Conservation (phyloP, 2,888 invertebrate genomes). For the Caenorhabditis parvicauda region DNA sequence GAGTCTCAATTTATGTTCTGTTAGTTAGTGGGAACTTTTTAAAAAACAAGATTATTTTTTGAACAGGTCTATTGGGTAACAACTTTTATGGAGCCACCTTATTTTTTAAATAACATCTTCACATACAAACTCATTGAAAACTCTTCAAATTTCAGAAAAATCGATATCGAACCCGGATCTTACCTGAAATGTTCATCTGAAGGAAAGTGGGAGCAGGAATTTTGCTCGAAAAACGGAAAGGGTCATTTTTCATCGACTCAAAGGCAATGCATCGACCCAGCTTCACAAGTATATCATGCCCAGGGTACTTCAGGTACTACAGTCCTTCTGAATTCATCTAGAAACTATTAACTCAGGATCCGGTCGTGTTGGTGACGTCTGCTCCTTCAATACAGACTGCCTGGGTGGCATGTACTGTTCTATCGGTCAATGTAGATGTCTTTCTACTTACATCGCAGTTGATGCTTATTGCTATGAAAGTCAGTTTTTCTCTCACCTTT, state of each 20-base stretch:
- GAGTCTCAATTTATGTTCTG: too few relatives aligned
- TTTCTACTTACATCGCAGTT: constrained; percentile 42
- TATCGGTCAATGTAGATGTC: constrained; percentile 43
- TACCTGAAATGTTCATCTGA: constrained; percentile 24
- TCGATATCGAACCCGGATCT: constrained; percentile 32
- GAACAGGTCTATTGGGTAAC: too few relatives aligned
- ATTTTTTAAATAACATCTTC: neutral
- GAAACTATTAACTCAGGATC: constrained; percentile 23
- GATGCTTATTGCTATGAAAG: constrained; percentile 48
- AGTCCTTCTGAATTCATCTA: neutral
- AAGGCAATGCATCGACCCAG: constrained; percentile 32
- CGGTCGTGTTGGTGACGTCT: constrained; percentile 46
- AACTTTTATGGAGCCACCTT: too few relatives aligned
- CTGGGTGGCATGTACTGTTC: constrained; percentile 50
- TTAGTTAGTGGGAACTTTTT: too few relatives aligned
- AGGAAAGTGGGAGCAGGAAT: constrained; percentile 30
- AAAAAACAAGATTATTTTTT: too few relatives aligned
- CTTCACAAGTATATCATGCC: constrained; percentile 26
- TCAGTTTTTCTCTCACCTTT: constrained; percentile 10
- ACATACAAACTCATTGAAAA: too few relatives aligned
- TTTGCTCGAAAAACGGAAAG: constrained; percentile 29
- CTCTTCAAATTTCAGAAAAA: constrained; percentile 31
- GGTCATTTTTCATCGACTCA: constrained; percentile 25
- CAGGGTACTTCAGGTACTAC: constrained; percentile 39
- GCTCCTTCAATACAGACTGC: constrained; percentile 52